Evolutionary conservation across 1,140 invertebrate genomes (phyloP), one percentile per base, ranked within the genome.

Genomic region (Pseudomyrmex gracilis): DNA sequence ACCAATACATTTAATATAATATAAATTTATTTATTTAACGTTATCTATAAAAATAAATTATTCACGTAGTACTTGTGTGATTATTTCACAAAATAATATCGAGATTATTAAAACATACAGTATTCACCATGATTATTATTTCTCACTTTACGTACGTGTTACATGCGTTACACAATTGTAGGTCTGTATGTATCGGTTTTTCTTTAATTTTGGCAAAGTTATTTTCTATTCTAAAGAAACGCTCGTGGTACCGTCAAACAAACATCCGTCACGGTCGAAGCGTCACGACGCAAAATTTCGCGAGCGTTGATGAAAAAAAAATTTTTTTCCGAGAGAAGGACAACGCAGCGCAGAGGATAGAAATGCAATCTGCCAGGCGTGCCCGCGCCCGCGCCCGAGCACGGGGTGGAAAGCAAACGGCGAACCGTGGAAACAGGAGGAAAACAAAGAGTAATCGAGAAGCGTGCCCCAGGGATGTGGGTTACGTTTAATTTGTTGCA

Each of bases 381-480:
- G 47, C 15, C 64, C 53, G 66, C 76, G 43, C 49, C 51, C 45
- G 57, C 66, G 53, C 13, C 47, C 17, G 43, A 2, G 61, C 58
- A 51, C 47, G 58, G 73, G 73, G 60, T 43, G 73, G 73, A 90
- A 89, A 89, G 78, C 87, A 84, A 83, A 76, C 88, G 85, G 84
- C 71, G 85, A 86, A 82, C 73, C 17, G 73, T 83, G 85, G 78
- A 71, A 88, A 85, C 58, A 73, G 83, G 84, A 88, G 76, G 66
- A 87, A 88, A 87, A 87, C 87, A 87, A 87, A 85, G 87, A 88
- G 87, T 88, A 88, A 88, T 88, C 86, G 87, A 88, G 87, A 88
- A 87, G 74, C 87, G 73, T 83, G 77, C 86, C 87, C 87, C 76
- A 84, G 85, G 87, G 86, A 85, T 87, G 87, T 87, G 87, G 87